Evolutionary conservation across 1,140 invertebrate genomes (phyloP), one percentile per base, ranked within the genome.

Genomic region (Spodoptera litura): DNA sequence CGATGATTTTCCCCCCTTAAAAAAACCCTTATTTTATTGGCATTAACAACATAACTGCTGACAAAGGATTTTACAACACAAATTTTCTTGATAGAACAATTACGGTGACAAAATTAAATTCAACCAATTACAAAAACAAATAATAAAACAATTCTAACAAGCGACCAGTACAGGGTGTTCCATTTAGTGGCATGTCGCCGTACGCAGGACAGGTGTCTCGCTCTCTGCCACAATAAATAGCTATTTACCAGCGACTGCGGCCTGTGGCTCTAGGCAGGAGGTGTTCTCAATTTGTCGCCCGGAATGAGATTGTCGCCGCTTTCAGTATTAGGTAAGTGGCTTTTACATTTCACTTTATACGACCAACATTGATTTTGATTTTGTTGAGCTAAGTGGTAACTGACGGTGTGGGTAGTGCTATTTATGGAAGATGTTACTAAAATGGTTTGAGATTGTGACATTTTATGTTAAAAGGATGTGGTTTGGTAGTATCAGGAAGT

Each of bases 221-320:
- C 61, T 76, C 68, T 75, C 64, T 73, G 72, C 88, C 88, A 84
- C 87, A 92, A 91, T 89, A 91, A 91, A 93, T 89, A 91, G 89
- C 83, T 91, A 87, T 89, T 91, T 90, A 89, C 85, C 88, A 86
- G 89, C 81, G 84, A 84, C 81, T 88, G 85, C 86, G 85, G 85
- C 83, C 83, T 66, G 78, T 74, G 71, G 79, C 64, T 76, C 72
- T 38, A n/a, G 70, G 59, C 87, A 81, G 88, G 91, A 92, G 89
- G 87, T 91, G 92, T 89, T 89, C 86, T 86, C 90, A 91, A 93
- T 93, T 93, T 93, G 92, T 93, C 89, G 90, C 82, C 71, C 83
- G 73, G 86, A 91, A 92, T 92, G 89, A 92, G 88, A 90, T 92
- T 92, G 91, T 93, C 88, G 85, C 87, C 88, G 87, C 88, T 90